Evolutionary conservation across 2,888 invertebrate species (phyloP).

Genomic region (Ophion obscuratus): DNA sequence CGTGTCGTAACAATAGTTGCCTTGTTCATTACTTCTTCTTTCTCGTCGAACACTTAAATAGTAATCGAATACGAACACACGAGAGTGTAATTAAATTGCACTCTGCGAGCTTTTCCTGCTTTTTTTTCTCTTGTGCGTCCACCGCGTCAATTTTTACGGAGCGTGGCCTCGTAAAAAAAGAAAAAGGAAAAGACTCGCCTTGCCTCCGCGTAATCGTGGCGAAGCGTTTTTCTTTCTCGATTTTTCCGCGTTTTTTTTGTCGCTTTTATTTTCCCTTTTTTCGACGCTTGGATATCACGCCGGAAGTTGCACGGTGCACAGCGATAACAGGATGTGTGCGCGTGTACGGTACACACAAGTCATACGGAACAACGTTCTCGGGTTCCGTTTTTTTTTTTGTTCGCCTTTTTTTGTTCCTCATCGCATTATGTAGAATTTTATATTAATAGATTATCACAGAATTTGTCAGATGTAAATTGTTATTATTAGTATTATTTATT

Average conservation of each 20-base stretch:
- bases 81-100: conserved; percentile 60
- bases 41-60: conserved; percentile 31
- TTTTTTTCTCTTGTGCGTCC: conserved; percentile 1
- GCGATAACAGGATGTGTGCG: conserved; percentile 19
- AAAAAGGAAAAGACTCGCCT: too few species aligned
- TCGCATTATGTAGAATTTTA: conserved; percentile 46
- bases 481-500: conserved; percentile 48
- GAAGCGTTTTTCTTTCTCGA: too few species aligned
- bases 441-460: conserved; percentile 71
- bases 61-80: conserved; percentile 28
- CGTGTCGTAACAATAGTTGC: conserved; percentile 43
- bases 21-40: background rate
- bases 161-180: too few species aligned
- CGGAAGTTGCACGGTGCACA: conserved; percentile 26
- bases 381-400: conserved; percentile 27
- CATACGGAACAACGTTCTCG: conserved; percentile 24
- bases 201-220: too few species aligned
- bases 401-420: conserved; percentile 11
- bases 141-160: background rate
- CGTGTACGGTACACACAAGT: conserved; percentile 33
- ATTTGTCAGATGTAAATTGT: conserved; percentile 69
- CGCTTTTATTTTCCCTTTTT: background rate
- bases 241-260: background rate
- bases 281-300: conserved; percentile 8
- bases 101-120: conserved; percentile 35